Base-by-base conservation (phyloP, 2,797 vertebrate genomes). In the Glyptemys insculpta region DNA sequence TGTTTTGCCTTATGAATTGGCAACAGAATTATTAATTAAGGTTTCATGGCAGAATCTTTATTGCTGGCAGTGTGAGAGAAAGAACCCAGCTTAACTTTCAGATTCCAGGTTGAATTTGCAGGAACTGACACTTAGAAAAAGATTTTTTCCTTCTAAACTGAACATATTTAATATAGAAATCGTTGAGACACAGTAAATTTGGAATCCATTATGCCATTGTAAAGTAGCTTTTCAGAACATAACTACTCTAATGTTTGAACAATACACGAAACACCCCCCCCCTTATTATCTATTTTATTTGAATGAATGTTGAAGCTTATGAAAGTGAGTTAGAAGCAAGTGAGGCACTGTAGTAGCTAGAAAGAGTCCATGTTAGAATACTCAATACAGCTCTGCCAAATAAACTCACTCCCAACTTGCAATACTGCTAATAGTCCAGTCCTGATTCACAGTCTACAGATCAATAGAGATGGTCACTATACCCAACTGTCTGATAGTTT, bases 111-210 rank as follows among this genome's bases (percentile, higher is more conserved):
- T 91, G 82, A 90, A 91, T 86, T 90, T 87, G 79, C 81, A 89
- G 91, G 86, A 95, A 87, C 34, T 59, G 62, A 96, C 92, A 2
- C 82, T 84, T 93, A 79, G 80, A 11, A 47, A 95, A 81, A n/a
- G 53, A 84, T 59, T 84, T 91, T 47, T 9, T 92, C 89, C 72
- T 91, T 92, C 0, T 1, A 85, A 87, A 68, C 11, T 80, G 82
- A 82, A 65, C 89, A 86, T 79, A 88, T 6, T 93, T 83, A 56
- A 83, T 89, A 84, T 44, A 37, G 52, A 82, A 86, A 81, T 79
- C 5, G 3, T 74, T 0, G 0, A 91, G 81, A 83, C 62, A 80
- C 62, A 80, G 87, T 19, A 89, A 86, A 2, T 56, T 62, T 23
- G 72, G 76, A 94, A 91, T 16, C 87, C 72, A 72, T 0, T 1